These are phyloP conservation scores for Acipenser ruthenus DNA, from an alignment of 2,797 vertebrate species.

Conservation along the genomic window DNA sequence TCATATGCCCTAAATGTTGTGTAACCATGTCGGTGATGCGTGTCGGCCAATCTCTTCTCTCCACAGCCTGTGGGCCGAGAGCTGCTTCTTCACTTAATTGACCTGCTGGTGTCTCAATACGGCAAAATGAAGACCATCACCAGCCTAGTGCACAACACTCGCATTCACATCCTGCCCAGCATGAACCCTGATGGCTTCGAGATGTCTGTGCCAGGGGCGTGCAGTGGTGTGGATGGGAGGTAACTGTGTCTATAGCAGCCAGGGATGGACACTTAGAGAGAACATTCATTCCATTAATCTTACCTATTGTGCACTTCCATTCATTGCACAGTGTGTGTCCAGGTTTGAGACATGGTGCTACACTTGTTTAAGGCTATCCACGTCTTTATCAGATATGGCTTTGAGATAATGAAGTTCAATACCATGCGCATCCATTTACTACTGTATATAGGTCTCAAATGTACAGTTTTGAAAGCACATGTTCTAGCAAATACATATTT, in stretches of 20 bases:
- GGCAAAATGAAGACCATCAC: constrained; percentile 9
- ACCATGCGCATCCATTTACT: no score
- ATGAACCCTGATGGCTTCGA: constrained; percentile 18
- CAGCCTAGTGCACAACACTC: constrained; percentile 5
- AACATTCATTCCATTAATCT: not conserved
- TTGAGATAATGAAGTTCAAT: no score
- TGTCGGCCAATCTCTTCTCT: not conserved
- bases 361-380: no score
- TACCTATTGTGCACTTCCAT: not conserved
- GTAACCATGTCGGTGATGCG: no score
- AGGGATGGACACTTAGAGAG: not conserved
- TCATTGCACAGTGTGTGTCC: not conserved
- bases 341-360: not conserved
- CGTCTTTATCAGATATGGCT: no score
- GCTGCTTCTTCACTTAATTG: constrained; percentile 8
- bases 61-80: constrained; percentile 11
- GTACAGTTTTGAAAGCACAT: no score
- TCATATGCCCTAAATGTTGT: no score
- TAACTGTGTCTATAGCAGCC: not conserved
- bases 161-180: constrained; percentile 15
- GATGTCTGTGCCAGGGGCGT: not conserved
- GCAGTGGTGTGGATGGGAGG: constrained; percentile 7
- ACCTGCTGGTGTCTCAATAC: constrained; percentile 7
- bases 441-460: no score
- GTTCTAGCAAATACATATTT: no score